Base-by-base conservation (phyloP, 2,797 vertebrate genomes). In the Emys orbicularis region DNA sequence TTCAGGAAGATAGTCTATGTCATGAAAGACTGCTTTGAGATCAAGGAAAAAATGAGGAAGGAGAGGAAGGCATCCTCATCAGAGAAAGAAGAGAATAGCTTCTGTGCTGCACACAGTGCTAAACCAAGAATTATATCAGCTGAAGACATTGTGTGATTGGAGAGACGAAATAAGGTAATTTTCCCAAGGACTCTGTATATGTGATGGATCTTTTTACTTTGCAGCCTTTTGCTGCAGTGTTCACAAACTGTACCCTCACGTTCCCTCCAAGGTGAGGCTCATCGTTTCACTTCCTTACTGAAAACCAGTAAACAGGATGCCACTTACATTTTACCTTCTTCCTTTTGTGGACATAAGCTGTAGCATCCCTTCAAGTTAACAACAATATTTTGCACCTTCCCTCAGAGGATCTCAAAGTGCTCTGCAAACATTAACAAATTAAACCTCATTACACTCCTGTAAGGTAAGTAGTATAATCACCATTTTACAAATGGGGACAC, bases 121-220 rank as follows among this genome's bases (percentile, higher is more conserved):
- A 93, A 95, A 96, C 50, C 50, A 27, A 84, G 59, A 91, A 8
- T 83, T 31, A 74, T 83, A 90, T 11, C 19, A 84, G 23, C 21
- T 79, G 25, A 57, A 87, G 74, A 41, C 68, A 81, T 61, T 54
- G 44, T 91, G 76, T 80, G 77, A 84, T 4, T 84, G n/a, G 44
- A 94, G 88, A 95, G 72, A 83, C 29, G 80, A 90, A 93, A 84
- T 59, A 81, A 95, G 76, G 44, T 87, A 88, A 85, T 93, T 94
- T 93, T 88, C 44, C 92, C 56, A 85, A 59, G 21, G 6, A 44
- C 8, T 79, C 18, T 29, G 72, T 77, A 44, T 44, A 4, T 50
- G 1, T 31, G 12, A 87, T 81, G 52, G 41, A 95, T 94, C 61
- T 88, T 95, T 86, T 82, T 79, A 37, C 65, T 94, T 96, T 93